Conservation (phyloP, 2,888 invertebrate genomes). For the Drosophila mayaguana region DNA sequence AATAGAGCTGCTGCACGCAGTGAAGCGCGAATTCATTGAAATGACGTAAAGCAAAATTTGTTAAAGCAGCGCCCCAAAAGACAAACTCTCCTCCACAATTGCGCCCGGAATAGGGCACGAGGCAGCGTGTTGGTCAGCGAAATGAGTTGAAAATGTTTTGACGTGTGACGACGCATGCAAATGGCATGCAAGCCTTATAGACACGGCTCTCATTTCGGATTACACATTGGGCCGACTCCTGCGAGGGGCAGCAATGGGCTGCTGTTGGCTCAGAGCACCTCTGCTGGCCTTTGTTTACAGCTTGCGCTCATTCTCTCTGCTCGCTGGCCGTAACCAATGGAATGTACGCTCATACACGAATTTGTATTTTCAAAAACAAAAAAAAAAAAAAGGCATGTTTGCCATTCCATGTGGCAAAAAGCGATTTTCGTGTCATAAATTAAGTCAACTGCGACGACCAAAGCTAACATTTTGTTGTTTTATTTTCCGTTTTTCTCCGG, state of each 20-base stretch:
- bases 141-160: constrained; percentile 56
- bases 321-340: constrained; percentile 53
- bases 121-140: constrained; percentile 12
- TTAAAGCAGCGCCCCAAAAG: constrained; percentile 38
- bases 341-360: constrained; percentile 29
- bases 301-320: constrained; percentile 45
- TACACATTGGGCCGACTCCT: constrained; percentile 11
- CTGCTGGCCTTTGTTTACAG: constrained; percentile 15
- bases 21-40: constrained; percentile 49
- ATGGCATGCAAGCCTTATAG: constrained; percentile 41
- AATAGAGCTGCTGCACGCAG: constrained; percentile 49
- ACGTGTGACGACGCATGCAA: constrained; percentile 57
- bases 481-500: neutral
- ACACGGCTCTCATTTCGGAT: constrained; percentile 22
- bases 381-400: constrained; percentile 16
- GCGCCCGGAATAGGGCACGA: neutral
- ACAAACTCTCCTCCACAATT: neutral
- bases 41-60: constrained; percentile 49
- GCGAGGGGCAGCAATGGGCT: neutral
- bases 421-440: constrained; percentile 53
- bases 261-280: neutral
- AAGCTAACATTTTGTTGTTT: neutral
- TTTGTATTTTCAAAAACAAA: constrained; percentile 19
- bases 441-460: constrained; percentile 51
- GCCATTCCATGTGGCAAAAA: constrained; percentile 22